These are phyloP conservation scores for Rosalia funebris DNA, from an alignment of 2,888 invertebrate genomes.

Conservation along the genomic window DNA sequence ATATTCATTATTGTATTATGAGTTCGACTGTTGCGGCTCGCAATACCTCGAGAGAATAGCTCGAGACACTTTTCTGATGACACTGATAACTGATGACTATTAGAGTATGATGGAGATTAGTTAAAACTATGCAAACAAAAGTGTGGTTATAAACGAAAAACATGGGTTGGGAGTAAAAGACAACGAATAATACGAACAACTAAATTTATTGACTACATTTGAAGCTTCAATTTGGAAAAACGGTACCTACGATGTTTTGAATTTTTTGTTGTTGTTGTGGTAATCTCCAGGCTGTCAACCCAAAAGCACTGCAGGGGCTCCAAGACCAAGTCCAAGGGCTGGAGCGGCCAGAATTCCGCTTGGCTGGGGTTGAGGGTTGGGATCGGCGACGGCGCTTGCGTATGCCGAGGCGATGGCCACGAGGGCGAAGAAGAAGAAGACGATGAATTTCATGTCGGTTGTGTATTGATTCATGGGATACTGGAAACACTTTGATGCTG, in stretches of 20 bases:
- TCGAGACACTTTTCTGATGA: too few species aligned
- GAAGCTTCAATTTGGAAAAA: not conserved
- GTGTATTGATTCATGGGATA: constrained; percentile 11
- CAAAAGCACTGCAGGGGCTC: not conserved
- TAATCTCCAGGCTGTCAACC: not conserved
- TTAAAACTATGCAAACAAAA: too few species aligned
- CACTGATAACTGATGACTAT: too few species aligned
- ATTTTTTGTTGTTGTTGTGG: not conserved
- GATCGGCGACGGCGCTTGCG: constrained; percentile 33
- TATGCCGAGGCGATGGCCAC: constrained; percentile 36
- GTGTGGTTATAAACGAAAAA: too few species aligned
- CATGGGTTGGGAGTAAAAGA: too few species aligned
- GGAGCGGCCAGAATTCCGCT: constrained; percentile 4
- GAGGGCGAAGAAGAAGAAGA: constrained; percentile 35
- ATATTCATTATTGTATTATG: too few species aligned
- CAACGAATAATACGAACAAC: too few species aligned
- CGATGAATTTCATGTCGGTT: constrained; percentile 38
- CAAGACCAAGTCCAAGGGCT: not conserved
- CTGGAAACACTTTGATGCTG: not conserved
- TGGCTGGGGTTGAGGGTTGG: constrained; percentile 14
- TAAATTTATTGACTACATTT: too few species aligned
- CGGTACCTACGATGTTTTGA: not conserved
- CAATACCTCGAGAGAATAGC: too few species aligned
- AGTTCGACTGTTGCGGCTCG: too few species aligned
- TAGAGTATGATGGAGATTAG: too few species aligned